Evolutionary conservation across 2,888 invertebrate genomes (phyloP).

Genomic region (Spatulosminthurus flaviceps): DNA sequence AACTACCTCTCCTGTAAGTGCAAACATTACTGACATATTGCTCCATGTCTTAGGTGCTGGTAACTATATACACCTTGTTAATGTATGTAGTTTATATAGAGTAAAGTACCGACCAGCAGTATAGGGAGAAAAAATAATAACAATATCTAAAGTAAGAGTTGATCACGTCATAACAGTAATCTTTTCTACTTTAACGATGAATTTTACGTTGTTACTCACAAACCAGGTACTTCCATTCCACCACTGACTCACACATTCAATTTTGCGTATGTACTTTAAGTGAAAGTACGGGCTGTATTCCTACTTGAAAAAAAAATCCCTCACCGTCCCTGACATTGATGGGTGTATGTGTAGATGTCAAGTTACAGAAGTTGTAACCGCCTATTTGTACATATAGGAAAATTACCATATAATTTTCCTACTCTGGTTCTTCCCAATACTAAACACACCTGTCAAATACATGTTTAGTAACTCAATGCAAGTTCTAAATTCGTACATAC

Average conservation of each 20-base stretch:
- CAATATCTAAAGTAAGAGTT: constrained; percentile 13
- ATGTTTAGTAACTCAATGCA: no score
- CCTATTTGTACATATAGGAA: neutral
- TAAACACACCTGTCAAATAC: no score
- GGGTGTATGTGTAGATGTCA: neutral
- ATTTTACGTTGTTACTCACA: neutral
- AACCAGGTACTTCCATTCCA: neutral
- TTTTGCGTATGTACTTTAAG: neutral
- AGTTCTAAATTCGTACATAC: no score
- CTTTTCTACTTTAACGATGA: neutral
- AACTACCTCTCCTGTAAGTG: no score
- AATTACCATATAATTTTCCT: no score
- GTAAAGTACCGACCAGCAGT: no score
- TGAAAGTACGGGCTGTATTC: neutral
- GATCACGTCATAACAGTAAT: constrained; percentile 14
- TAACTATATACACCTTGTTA: no score
- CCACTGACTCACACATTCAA: no score
- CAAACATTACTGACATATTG: no score
- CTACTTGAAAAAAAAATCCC: neutral
- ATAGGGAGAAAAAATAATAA: neutral
- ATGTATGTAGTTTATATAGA: neutral
- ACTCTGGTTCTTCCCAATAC: no score
- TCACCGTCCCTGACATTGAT: neutral
- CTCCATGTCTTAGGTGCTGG: no score
- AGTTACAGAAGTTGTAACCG: neutral